These are phyloP conservation scores for Pachycephus smyrnensis DNA, from an alignment of 2,888 invertebrate genomes.

Conservation along the genomic window DNA sequence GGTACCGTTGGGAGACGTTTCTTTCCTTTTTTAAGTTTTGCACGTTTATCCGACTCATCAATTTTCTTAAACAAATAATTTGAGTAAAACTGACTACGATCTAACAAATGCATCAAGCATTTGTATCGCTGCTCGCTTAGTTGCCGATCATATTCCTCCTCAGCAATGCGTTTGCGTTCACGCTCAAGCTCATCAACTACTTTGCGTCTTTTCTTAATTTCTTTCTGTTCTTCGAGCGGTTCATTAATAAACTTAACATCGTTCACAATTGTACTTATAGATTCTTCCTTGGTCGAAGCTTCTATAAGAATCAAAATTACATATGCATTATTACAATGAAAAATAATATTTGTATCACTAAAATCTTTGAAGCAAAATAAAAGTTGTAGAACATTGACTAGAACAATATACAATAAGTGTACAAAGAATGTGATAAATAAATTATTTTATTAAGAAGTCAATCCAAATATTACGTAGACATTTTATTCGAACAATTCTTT, in stretches of 20 bases:
- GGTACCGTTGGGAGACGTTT: neutral
- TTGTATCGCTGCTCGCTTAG: constrained; percentile 53
- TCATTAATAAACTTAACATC: constrained; percentile 5
- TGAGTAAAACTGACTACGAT: constrained; percentile 52
- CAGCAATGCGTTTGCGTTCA: neutral
- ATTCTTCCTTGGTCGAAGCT: neutral
- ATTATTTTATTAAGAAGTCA: neutral
- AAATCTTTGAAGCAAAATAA: neutral
- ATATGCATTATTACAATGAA: neutral
- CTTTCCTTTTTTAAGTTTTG: neutral
- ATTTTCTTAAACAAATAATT: constrained; percentile 47
- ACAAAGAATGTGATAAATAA: neutral
- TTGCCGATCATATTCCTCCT: constrained; percentile 41
- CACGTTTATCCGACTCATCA: neutral
- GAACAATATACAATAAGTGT: too few species aligned
- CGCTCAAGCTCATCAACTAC: neutral
- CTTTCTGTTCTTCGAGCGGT: neutral
- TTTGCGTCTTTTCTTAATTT: constrained; percentile 10
- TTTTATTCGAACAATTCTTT: neutral
- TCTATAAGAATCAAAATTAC: neutral
- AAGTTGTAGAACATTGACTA: neutral
- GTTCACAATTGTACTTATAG: neutral
- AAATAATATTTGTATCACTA: neutral
- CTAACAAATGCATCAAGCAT: constrained; percentile 55
- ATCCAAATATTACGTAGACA: neutral